phyloP scores from a whole-genome alignment of 2,888 invertebrate genomes.

The Xestia ashworthii region DNA sequence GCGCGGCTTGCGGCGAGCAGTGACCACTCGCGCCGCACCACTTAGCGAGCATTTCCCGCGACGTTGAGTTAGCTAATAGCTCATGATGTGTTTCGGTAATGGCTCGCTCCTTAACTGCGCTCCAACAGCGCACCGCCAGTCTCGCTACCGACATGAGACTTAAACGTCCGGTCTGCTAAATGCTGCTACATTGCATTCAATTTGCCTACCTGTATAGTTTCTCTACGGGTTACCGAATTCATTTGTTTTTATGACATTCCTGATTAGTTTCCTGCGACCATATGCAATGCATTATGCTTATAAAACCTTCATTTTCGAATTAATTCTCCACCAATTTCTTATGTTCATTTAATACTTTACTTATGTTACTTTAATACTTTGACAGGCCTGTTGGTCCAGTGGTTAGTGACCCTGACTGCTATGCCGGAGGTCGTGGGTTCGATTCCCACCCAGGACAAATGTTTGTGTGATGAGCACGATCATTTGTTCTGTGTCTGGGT shows the following conservation, averaged over 20 bases:
- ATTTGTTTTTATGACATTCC: conserved; percentile 9
- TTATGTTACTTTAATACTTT: no score
- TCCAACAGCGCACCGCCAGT: background rate
- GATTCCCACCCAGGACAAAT: no score
- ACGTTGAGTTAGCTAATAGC: conserved; percentile 48
- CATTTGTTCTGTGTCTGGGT: no score
- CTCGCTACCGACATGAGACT: conserved; percentile 2
- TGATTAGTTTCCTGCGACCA: background rate
- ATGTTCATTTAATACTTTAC: no score
- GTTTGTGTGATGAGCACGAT: no score
- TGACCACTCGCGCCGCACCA: conserved; percentile 38
- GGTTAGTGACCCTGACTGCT: no score
- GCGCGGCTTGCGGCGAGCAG: conserved; percentile 48
- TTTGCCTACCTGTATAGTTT: background rate
- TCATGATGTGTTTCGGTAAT: conserved; percentile 52
- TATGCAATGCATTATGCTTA: background rate
- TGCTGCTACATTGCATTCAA: conserved; percentile 10
- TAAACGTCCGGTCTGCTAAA: conserved; percentile 17
- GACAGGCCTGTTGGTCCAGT: no score
- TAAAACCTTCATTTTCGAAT: conserved; percentile 7
- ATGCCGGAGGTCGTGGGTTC: no score
- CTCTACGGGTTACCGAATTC: no score
- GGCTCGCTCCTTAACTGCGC: conserved; percentile 18
- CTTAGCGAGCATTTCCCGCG: conserved; percentile 38
- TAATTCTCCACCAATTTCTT: background rate